These are phyloP conservation scores for Phasianus colchicus DNA, from an alignment of 2,113 vertebrate species.

Conservation along the genomic window DNA sequence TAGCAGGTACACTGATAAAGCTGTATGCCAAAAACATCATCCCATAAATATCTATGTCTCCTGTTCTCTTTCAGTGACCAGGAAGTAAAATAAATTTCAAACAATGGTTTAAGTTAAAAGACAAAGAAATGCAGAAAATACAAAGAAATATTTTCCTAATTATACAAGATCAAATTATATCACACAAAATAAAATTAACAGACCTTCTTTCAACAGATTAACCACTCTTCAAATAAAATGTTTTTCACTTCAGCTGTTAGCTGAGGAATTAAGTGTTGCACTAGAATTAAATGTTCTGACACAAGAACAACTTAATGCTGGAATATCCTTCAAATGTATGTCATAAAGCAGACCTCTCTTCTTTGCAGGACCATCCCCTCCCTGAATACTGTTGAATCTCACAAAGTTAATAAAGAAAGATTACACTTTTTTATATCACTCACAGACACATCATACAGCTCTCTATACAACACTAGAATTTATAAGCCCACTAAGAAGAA, in stretches of 20 bases:
- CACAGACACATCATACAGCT: neutral
- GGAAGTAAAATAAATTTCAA: neutral
- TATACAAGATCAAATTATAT: neutral
- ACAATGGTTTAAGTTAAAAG: neutral
- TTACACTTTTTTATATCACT: neutral
- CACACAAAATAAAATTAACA: neutral
- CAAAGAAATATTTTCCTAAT: neutral
- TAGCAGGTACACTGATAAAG: neutral
- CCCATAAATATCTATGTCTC: fast-evolving
- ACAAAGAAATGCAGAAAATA: neutral
- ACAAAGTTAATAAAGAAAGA: neutral
- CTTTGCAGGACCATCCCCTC: neutral
- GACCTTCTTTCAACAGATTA: neutral
- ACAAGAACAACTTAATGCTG: neutral
- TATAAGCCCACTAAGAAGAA: neutral
- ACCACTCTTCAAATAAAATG: neutral
- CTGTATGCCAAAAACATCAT: fast-evolving
- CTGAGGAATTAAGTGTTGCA: neutral
- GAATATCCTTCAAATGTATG: neutral
- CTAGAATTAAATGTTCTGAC: neutral
- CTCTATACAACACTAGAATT: neutral
- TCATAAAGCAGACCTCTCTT: neutral
- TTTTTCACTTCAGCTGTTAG: neutral
- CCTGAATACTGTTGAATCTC: neutral
- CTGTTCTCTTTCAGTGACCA: neutral